A percentile compares a stretch with the other conserved stretches of the same genome.
These are phyloP conservation scores for Drosophila azteca DNA, from an alignment of 1,140 invertebrate genomes.

Conservation along the genomic window DNA sequence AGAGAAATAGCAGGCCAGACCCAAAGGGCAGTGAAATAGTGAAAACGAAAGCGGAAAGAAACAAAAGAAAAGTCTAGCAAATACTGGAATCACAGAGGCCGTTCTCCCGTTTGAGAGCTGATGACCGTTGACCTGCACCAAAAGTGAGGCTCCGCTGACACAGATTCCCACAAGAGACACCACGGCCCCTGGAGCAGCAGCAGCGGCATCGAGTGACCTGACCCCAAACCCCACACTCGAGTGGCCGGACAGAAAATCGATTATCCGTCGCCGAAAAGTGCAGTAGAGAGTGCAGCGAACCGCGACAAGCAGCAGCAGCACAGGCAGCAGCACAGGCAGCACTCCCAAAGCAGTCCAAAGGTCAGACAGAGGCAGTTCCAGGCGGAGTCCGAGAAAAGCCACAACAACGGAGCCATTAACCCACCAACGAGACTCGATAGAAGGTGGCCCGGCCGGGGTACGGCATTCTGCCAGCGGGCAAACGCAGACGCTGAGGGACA, in stretches of 20 bases:
- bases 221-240: no score
- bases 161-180: no score
- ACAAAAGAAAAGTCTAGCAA: constrained; percentile 2
- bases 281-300: constrained; percentile 10
- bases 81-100: not conserved
- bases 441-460: constrained; percentile 58
- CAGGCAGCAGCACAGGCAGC: not conserved
- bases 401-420: constrained; percentile 83
- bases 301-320: no score
- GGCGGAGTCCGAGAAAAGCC: constrained; percentile 55
- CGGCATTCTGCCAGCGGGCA: constrained; percentile 54
- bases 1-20: constrained; percentile 7
- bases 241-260: constrained; percentile 33
- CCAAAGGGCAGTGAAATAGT: constrained; percentile 50
- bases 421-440: constrained; percentile 21
- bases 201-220: no score
- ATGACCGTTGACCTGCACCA: no score
- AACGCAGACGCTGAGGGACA: constrained; percentile 48
- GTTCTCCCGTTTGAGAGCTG: no score
- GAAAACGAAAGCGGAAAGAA: constrained; percentile 69
- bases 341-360: constrained; percentile 24
- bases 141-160: no score
- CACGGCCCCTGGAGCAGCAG: no score
- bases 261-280: constrained; percentile 18
- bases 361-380: constrained; percentile 29